A percentile compares a stretch with the other conserved stretches of the same genome.
Conservation (phyloP, 2,797 vertebrate genomes). For the Sebastes alutus region DNA sequence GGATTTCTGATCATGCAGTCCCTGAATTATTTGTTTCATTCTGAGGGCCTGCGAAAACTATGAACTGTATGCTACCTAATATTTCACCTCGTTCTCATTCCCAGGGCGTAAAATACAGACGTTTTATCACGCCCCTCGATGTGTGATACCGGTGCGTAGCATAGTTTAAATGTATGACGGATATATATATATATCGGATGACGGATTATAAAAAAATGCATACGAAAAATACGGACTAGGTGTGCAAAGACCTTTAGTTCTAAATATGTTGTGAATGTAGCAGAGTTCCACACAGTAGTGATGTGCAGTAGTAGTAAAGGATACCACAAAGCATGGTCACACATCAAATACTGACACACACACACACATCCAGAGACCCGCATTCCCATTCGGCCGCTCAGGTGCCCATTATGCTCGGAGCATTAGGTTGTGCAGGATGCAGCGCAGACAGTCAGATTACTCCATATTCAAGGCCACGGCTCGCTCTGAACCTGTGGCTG, state of each 20-base stretch:
- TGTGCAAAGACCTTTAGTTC: no score
- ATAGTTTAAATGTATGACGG: no score
- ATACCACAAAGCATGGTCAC: neutral
- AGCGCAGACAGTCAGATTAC: conserved; percentile 3
- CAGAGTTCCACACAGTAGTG: neutral
- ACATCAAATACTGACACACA: neutral
- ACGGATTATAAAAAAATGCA: no score
- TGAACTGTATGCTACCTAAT: no score
- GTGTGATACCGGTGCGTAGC: no score
- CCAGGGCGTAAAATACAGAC: no score
- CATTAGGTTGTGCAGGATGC: neutral
- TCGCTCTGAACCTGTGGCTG: conserved; percentile 23
- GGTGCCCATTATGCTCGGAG: neutral
- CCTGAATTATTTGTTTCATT: neutral
- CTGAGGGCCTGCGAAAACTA: neutral
- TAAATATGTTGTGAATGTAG: no score
- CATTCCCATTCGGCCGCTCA: neutral
- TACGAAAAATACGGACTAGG: no score
- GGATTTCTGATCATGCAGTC: no score
- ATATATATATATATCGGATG: no score
- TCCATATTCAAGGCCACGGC: conserved; percentile 52
- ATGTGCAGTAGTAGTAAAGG: neutral
- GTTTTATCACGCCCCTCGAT: no score
- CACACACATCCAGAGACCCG: neutral
- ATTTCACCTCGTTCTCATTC: no score